Conservation (phyloP, 2,113 vertebrate genomes). For the Pluvialis apricaria region DNA sequence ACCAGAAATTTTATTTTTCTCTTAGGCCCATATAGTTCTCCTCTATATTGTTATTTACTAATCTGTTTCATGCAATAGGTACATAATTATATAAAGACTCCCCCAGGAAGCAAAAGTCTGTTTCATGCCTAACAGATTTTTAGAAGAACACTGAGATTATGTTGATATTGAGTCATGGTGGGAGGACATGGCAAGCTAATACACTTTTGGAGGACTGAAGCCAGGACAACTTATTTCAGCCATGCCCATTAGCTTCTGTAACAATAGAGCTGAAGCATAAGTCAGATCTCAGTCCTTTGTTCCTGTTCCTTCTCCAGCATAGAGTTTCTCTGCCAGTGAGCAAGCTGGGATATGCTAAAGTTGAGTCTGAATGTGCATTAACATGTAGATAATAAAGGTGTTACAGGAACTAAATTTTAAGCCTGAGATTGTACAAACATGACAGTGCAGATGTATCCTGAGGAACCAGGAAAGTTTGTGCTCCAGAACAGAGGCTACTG, state of each 20-base stretch:
- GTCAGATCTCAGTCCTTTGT: background rate
- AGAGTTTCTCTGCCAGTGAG: background rate
- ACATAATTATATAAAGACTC: background rate
- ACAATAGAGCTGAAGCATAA: background rate
- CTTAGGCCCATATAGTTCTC: background rate
- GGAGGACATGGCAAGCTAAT: background rate
- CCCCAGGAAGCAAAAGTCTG: background rate
- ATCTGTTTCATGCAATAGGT: fast-evolving
- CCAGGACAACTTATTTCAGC: background rate
- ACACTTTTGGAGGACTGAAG: background rate
- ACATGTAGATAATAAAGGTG: background rate
- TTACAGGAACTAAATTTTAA: background rate
- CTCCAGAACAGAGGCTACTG: background rate
- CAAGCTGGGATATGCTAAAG: background rate
- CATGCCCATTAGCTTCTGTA: background rate
- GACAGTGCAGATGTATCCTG: background rate
- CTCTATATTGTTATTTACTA: background rate
- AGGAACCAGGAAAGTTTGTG: background rate
- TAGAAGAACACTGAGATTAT: background rate
- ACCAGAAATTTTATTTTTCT: background rate
- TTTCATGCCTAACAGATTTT: background rate
- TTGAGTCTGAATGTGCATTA: background rate
- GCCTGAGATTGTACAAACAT: background rate
- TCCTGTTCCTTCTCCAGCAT: background rate
- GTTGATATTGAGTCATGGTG: background rate